A percentile compares a stretch with the other conserved stretches of the same genome.
These are phyloP conservation scores for Suillia variegata DNA, from an alignment of 2,888 invertebrate genomes.

Conservation along the genomic window DNA sequence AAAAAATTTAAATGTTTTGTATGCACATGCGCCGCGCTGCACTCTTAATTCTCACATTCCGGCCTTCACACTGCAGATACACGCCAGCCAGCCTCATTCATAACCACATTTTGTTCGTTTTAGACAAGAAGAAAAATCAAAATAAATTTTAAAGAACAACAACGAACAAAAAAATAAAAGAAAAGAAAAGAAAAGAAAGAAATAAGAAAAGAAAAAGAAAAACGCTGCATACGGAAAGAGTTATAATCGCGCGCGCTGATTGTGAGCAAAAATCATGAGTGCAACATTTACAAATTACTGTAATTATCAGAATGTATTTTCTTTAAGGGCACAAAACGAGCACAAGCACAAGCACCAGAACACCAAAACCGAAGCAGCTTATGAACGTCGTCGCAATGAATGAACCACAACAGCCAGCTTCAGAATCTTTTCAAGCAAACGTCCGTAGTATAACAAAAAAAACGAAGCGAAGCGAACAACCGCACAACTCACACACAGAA, in stretches of 20 bases:
- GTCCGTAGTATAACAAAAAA: too few species aligned
- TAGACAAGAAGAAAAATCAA: too few species aligned
- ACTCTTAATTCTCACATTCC: too few species aligned
- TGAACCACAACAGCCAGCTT: background rate
- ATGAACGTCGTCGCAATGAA: background rate
- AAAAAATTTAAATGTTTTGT: too few species aligned
- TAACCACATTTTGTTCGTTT: background rate
- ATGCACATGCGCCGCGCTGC: too few species aligned
- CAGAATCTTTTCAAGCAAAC: background rate
- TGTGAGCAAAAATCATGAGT: slow-evolving; percentile 33
- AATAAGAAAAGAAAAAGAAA: too few species aligned
- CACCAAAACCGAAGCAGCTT: background rate
- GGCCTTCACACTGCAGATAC: too few species aligned
- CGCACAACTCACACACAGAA: too few species aligned
- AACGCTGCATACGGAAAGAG: background rate
- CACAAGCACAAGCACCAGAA: slow-evolving; percentile 7
- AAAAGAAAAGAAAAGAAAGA: too few species aligned
- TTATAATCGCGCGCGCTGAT: background rate
- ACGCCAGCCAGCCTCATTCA: background rate
- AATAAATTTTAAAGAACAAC: too few species aligned
- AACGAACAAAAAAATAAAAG: background rate
- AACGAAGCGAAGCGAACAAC: background rate
- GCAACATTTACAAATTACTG: slow-evolving; percentile 49
- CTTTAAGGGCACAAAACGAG: slow-evolving; percentile 42
- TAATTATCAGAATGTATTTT: slow-evolving; percentile 51